phyloP scores from a whole-genome alignment of 2,797 vertebrate species.

The Enteromius thamalakanensis region DNA sequence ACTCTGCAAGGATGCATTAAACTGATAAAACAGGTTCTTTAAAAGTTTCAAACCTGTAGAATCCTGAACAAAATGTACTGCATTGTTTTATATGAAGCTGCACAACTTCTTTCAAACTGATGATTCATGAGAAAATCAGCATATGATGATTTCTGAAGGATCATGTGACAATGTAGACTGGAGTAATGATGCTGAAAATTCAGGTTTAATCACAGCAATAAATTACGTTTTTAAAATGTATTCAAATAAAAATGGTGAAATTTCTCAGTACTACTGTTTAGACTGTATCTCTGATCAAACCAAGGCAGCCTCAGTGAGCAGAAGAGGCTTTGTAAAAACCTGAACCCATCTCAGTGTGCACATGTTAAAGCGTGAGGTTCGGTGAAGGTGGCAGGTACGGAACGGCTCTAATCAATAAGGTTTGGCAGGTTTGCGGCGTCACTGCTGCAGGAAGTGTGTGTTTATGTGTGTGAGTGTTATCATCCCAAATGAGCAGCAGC shows the following conservation, averaged over 20 bases:
- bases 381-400: background rate
- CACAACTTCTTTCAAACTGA: background rate
- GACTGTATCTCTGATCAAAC: background rate
- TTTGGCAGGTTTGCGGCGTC: background rate
- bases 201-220: background rate
- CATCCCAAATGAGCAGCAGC: conserved; percentile 20
- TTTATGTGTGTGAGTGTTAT: conserved; percentile 7
- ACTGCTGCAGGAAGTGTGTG: background rate
- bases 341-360: background rate
- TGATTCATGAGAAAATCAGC: background rate
- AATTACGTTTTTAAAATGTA: background rate
- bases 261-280: background rate
- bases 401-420: background rate
- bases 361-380: background rate
- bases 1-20: background rate
- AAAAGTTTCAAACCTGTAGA: background rate
- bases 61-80: background rate
- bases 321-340: too few species aligned
- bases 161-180: background rate
- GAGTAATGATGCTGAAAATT: background rate
- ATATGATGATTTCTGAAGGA: background rate
- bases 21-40: background rate
- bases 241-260: background rate
- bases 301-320: background rate
- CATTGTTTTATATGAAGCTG: background rate